Conservation (phyloP, 2,888 invertebrate genomes). For the Standfussiana lucernea region DNA sequence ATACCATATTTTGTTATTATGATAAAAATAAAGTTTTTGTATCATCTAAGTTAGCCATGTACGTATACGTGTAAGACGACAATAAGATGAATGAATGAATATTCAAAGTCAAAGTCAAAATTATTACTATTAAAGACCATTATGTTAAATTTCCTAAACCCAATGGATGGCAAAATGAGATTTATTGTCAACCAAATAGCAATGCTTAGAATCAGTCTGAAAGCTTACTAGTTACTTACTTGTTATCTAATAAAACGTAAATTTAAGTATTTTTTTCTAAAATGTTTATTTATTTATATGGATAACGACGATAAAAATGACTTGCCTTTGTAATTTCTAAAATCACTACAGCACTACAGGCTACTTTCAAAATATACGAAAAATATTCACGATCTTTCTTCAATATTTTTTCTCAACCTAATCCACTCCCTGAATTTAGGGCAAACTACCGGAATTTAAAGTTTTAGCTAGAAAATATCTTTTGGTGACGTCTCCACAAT, state of each 20-base stretch:
- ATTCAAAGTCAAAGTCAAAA: too few relatives aligned
- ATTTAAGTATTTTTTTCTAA: background rate
- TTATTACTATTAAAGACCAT: background rate
- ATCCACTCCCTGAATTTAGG: background rate
- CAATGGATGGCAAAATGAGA: background rate
- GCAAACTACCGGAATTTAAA: constrained; percentile 14
- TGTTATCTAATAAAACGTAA: background rate
- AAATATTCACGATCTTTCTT: background rate
- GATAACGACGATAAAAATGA: background rate
- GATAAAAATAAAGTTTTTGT: background rate
- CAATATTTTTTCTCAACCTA: background rate
- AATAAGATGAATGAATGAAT: background rate
- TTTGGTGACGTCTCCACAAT: constrained; percentile 31
- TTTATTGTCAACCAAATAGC: too few relatives aligned
- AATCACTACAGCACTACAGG: background rate
- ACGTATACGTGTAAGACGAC: background rate
- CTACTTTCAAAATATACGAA: background rate
- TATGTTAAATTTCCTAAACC: background rate
- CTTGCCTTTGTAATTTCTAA: background rate
- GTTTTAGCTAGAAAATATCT: constrained; percentile 12
- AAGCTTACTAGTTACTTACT: background rate
- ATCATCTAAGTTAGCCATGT: background rate
- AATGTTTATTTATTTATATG: background rate
- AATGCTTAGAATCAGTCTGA: too few relatives aligned
- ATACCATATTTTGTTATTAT: constrained; percentile 19